Percentiles rank a stretch among this genome's conserved stretches.
phyloP scores from a whole-genome alignment of 2,113 vertebrate species.

The Syngnathoides biaculeatus region DNA sequence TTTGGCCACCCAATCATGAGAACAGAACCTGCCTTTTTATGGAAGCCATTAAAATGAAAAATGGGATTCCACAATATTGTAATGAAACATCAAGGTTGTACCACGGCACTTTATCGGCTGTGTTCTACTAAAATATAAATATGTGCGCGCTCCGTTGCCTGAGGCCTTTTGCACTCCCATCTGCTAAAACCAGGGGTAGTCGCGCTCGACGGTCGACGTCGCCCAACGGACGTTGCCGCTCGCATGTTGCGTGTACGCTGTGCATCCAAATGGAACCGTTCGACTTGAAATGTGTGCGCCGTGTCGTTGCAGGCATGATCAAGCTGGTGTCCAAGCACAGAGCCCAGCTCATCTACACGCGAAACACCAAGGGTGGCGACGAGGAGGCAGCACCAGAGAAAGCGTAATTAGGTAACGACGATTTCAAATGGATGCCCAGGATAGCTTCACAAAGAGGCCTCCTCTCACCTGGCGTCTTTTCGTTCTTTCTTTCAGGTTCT shows the following conservation, averaged over 20 bases:
- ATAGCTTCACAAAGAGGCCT: background rate
- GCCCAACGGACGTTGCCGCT: background rate
- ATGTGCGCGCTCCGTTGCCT: background rate
- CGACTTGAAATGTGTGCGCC: background rate
- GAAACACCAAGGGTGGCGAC: slow-evolving; percentile 96
- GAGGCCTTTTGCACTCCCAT: background rate
- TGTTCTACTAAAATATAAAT: slow-evolving; percentile 5
- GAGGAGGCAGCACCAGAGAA: slow-evolving; percentile 81
- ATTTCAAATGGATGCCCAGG: background rate
- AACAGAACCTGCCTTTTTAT: background rate
- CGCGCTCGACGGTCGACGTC: background rate
- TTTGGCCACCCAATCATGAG: background rate
- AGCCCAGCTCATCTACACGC: slow-evolving; percentile 95
- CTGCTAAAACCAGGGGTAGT: background rate
- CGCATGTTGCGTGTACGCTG: background rate
- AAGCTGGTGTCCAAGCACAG: slow-evolving; percentile 97
- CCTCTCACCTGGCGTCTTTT: background rate
- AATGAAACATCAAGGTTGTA: slow-evolving; percentile 7
- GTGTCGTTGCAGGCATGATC: slow-evolving; percentile 81
- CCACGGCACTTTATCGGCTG: background rate
- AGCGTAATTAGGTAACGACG: slow-evolving; percentile 71
- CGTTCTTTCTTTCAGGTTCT: slow-evolving; percentile 41
- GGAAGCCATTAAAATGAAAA: background rate
- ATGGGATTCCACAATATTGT: background rate
- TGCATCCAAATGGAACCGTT: background rate